These are phyloP conservation scores for Meloe dianella DNA, from an alignment of 2,888 invertebrate species.

Conservation along the genomic window DNA sequence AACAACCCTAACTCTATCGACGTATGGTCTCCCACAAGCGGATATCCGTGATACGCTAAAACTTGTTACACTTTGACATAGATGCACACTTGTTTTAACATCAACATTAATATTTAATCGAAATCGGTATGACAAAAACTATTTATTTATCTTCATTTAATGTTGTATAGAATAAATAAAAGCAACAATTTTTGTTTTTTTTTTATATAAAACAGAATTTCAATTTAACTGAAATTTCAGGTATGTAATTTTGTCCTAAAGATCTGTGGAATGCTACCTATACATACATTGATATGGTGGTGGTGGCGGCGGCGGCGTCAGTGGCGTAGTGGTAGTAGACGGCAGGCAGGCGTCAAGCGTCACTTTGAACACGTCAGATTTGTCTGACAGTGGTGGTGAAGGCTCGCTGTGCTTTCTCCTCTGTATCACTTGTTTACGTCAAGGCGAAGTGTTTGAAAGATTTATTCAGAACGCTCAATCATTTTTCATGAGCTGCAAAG, in stretches of 20 bases:
- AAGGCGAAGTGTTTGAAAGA: slow-evolving; percentile 48
- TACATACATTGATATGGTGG: background rate
- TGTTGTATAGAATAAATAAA: background rate
- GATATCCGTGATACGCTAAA: slow-evolving; percentile 7
- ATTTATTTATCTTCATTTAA: background rate
- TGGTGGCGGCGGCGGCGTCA: slow-evolving; percentile 16
- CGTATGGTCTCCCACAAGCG: slow-evolving; percentile 7
- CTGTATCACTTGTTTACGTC: slow-evolving; percentile 50
- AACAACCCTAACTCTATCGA: slow-evolving; percentile 7
- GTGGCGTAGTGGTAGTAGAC: slow-evolving; percentile 30
- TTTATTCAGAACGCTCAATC: slow-evolving; percentile 48
- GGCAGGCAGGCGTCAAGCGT: slow-evolving; percentile 40
- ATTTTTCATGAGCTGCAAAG: slow-evolving; percentile 46
- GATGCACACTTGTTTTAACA: background rate
- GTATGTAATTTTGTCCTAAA: background rate
- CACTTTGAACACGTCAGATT: slow-evolving; percentile 48
- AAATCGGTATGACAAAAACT: background rate
- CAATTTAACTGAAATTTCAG: background rate
- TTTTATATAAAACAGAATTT: background rate
- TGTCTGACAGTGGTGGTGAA: slow-evolving; percentile 47
- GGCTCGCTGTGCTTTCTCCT: slow-evolving; percentile 41
- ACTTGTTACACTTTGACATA: slow-evolving; percentile 8
- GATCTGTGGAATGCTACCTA: background rate
- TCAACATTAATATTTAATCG: background rate
- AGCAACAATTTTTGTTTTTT: too few relatives aligned